Conservation (phyloP, 2,888 invertebrate species). For the Pterostichus niger region DNA sequence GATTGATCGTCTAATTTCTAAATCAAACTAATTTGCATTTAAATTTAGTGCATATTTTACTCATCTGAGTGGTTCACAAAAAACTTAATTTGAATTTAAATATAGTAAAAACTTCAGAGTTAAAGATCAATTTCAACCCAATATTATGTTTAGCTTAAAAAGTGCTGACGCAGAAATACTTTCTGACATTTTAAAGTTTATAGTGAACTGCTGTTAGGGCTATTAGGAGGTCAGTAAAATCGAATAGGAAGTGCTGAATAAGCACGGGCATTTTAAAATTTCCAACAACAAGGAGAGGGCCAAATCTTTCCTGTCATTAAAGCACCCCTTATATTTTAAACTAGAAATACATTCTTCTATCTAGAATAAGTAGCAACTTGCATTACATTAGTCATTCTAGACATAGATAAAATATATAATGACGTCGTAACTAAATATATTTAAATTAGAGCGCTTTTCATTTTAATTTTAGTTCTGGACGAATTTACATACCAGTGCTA, state of each 20-base stretch:
- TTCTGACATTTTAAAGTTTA: conserved; percentile 1
- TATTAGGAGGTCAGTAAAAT: not conserved
- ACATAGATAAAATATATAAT: too few species aligned
- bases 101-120: not conserved
- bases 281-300: conserved; percentile 3
- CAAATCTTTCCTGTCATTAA: conserved; percentile 23
- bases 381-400: too few species aligned
- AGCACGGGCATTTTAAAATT: conserved; percentile 32
- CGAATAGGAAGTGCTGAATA: conserved; percentile 4
- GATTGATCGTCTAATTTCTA: too few species aligned
- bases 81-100: too few species aligned
- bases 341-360: not conserved
- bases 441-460: too few species aligned
- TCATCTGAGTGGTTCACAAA: too few species aligned
- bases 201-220: not conserved
- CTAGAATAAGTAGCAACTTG: not conserved
- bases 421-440: too few species aligned
- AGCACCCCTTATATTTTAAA: conserved; percentile 31
- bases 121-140: not conserved
- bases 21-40: too few species aligned
- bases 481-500: too few species aligned
- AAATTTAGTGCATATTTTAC: too few species aligned
- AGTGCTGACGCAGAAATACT: conserved; percentile 15
- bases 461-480: too few species aligned
- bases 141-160: conserved; percentile 5